Conservation (phyloP, 2,888 invertebrate species). For the Eretmocerus hayati region DNA sequence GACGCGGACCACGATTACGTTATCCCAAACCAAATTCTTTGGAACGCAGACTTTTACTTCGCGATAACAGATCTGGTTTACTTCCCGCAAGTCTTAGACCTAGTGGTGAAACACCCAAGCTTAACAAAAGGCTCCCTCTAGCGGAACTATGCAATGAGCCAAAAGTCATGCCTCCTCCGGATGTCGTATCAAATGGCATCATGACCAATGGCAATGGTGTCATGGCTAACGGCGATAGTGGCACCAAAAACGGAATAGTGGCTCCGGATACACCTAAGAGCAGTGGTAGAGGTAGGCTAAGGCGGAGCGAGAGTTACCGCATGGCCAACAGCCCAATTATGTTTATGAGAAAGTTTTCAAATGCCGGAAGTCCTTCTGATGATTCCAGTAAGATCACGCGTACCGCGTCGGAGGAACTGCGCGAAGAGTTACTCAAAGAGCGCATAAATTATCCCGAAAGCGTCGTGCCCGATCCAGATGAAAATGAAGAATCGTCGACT, state of each 20-base stretch:
- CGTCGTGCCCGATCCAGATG: constrained; percentile 17
- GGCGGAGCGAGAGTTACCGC: constrained; percentile 79
- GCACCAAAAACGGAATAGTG: not conserved
- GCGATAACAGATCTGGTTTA: constrained; percentile 1
- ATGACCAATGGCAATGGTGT: not conserved
- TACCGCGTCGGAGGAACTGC: constrained; percentile 42
- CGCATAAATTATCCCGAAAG: constrained; percentile 65
- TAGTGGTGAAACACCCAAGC: constrained; percentile 39
- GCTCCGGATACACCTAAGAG: not conserved
- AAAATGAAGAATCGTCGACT: constrained; percentile 48
- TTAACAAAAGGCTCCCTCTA: constrained; percentile 31
- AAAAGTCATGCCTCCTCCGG: not conserved
- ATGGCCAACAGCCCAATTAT: constrained; percentile 69
- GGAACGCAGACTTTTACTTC: constrained; percentile 17
- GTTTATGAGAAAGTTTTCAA: constrained; percentile 52
- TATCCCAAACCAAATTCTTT: constrained; percentile 13
- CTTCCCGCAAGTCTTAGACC: constrained; percentile 21
- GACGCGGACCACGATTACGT: constrained; percentile 7
- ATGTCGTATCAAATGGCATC: not conserved
- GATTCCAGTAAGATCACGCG: constrained; percentile 38
- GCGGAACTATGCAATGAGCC: not conserved
- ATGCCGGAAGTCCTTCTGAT: constrained; percentile 21
- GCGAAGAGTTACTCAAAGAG: constrained; percentile 54
- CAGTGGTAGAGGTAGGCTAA: constrained; percentile 50
- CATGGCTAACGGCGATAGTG: not conserved